phyloP scores from a whole-genome alignment of 2,113 vertebrate species.

The Procavia capensis region DNA sequence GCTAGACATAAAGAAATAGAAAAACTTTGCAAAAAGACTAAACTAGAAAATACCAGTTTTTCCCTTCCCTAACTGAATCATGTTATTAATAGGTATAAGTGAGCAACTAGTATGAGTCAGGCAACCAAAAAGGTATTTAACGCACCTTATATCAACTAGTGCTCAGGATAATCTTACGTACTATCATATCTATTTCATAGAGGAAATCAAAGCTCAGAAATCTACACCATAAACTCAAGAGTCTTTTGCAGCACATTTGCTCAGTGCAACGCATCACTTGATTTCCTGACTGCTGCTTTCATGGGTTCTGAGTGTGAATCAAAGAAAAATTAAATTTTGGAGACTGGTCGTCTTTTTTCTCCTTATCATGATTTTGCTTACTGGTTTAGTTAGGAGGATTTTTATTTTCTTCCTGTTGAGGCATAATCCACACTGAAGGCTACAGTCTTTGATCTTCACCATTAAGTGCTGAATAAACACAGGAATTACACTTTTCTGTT shows the following conservation, averaged over 20 bases:
- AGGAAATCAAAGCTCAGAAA: not conserved
- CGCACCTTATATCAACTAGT: not conserved
- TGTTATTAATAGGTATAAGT: not conserved
- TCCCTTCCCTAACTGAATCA: not conserved
- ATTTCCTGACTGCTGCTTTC: too few relatives aligned
- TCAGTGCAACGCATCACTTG: too few relatives aligned
- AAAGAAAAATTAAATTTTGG: too few relatives aligned
- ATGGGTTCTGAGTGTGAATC: too few relatives aligned
- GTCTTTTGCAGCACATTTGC: too few relatives aligned
- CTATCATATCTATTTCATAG: not conserved
- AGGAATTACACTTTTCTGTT: not conserved
- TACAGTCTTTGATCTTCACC: not conserved
- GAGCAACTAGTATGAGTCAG: not conserved
- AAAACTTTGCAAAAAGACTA: not conserved
- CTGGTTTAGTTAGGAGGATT: too few relatives aligned
- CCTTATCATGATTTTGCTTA: too few relatives aligned
- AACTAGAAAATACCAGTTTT: not conserved
- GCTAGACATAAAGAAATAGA: constrained; percentile 1
- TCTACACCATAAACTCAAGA: not conserved
- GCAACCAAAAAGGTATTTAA: not conserved
- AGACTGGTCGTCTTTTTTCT: too few relatives aligned
- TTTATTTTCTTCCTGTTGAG: too few relatives aligned
- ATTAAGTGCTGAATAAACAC: not conserved
- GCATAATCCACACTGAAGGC: too few relatives aligned
- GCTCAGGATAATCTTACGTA: not conserved